Evolutionary conservation across 2,888 invertebrate species (phyloP).

Genomic region (Spialia ferax): DNA sequence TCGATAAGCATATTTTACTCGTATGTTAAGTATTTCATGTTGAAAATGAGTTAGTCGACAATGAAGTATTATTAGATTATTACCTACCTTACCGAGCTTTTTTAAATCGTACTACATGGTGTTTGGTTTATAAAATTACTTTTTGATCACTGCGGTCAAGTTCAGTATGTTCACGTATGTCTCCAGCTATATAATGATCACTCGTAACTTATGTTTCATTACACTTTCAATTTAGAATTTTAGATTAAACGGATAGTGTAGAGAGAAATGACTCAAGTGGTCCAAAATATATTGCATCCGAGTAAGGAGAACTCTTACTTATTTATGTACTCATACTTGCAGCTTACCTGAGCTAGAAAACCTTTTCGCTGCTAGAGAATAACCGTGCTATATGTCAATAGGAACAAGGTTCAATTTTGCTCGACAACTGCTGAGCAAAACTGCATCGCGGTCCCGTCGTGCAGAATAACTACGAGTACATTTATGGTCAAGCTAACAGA

Average conservation of each 20-base stretch:
- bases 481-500: slow-evolving; percentile 34
- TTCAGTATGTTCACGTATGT: too few relatives aligned
- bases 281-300: slow-evolving; percentile 15
- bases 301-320: slow-evolving; percentile 8
- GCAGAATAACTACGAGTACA: slow-evolving; percentile 12
- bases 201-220: too few relatives aligned
- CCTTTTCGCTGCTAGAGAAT: neutral
- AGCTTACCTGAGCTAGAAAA: neutral
- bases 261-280: slow-evolving; percentile 9
- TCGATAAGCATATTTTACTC: too few relatives aligned
- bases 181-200: too few relatives aligned
- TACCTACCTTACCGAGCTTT: too few relatives aligned
- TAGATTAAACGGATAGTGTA: neutral
- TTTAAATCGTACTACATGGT: too few relatives aligned
- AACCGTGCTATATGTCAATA: neutral
- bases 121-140: too few relatives aligned
- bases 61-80: too few relatives aligned
- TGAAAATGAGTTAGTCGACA: too few relatives aligned
- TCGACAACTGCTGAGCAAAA: neutral
- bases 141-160: too few relatives aligned
- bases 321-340: slow-evolving; percentile 15
- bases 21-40: too few relatives aligned
- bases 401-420: neutral
- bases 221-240: too few relatives aligned
- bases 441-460: slow-evolving; percentile 13